Evolutionary conservation across 2,113 vertebrate species (phyloP).

Genomic region (Chionomys nivalis): DNA sequence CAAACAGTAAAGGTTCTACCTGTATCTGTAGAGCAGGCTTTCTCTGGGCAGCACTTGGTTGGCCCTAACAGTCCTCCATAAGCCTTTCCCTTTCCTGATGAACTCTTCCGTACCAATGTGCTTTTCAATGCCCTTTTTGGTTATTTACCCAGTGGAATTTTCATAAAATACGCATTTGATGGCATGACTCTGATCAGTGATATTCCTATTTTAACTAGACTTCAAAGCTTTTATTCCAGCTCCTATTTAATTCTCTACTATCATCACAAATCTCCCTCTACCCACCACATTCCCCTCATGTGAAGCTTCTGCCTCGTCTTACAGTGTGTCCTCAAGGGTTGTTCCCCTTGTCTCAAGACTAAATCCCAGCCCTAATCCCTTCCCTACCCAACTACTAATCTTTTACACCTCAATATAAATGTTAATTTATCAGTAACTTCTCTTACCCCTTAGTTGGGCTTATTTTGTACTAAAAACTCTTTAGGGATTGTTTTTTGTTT

Average conservation of each 20-base stretch:
- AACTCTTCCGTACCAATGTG: background rate
- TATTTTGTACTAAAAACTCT: background rate
- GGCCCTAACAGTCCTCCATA: background rate
- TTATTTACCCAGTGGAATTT: background rate
- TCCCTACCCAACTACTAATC: background rate
- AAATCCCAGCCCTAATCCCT: background rate
- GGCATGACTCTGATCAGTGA: background rate
- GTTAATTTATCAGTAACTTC: background rate
- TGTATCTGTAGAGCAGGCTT: background rate
- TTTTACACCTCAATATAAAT: conserved; percentile 16
- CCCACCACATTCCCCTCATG: background rate
- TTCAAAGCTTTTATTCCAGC: background rate
- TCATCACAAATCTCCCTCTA: background rate
- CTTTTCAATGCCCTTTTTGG: background rate
- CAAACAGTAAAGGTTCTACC: background rate
- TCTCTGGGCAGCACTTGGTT: background rate
- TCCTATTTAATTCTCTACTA: background rate
- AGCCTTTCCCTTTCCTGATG: conserved; percentile 12
- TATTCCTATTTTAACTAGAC: background rate
- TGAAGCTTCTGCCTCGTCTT: background rate
- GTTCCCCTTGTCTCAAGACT: background rate
- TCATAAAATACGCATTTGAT: conserved; percentile 18
- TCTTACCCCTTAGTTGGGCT: background rate
- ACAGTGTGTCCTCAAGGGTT: background rate
- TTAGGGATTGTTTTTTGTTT: background rate